Evolutionary conservation across 2,888 invertebrate species (phyloP).

Genomic region (Leptogaster cylindrica): DNA sequence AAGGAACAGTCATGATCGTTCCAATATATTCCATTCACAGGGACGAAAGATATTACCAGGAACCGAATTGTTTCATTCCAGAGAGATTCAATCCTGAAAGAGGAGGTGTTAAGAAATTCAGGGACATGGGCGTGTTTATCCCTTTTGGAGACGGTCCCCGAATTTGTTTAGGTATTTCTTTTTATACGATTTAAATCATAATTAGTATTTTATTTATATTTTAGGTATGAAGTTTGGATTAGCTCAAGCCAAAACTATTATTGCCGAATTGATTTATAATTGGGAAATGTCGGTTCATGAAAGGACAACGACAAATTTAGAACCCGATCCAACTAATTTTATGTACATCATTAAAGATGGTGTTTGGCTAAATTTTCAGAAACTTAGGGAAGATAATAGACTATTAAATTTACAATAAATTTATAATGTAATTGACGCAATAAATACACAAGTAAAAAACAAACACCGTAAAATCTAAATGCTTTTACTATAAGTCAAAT

Average conservation of each 20-base stretch:
- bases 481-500: too few relatives aligned
- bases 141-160: slow-evolving; percentile 62
- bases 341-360: slow-evolving; percentile 55
- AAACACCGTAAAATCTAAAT: too few relatives aligned
- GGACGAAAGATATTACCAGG: slow-evolving; percentile 62
- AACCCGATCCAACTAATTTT: slow-evolving; percentile 53
- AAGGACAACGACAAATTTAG: slow-evolving; percentile 51
- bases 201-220: neutral
- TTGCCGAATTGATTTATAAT: slow-evolving; percentile 53
- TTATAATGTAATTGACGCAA: too few relatives aligned
- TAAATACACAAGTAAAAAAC: too few relatives aligned
- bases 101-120: slow-evolving; percentile 50
- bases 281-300: slow-evolving; percentile 52
- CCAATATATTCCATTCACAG: slow-evolving; percentile 58
- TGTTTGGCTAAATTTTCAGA: slow-evolving; percentile 55
- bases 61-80: slow-evolving; percentile 65
- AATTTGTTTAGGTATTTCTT: slow-evolving; percentile 56
- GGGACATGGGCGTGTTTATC: slow-evolving; percentile 54
- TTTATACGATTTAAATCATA: neutral
- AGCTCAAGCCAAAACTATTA: slow-evolving; percentile 54
- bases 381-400: too few relatives aligned
- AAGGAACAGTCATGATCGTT: slow-evolving; percentile 49
- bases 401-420: too few relatives aligned
- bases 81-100: slow-evolving; percentile 62
- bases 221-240: slow-evolving; percentile 53